phyloP scores from a whole-genome alignment of 2,113 vertebrate genomes.

The Hyperopisus bebe region DNA sequence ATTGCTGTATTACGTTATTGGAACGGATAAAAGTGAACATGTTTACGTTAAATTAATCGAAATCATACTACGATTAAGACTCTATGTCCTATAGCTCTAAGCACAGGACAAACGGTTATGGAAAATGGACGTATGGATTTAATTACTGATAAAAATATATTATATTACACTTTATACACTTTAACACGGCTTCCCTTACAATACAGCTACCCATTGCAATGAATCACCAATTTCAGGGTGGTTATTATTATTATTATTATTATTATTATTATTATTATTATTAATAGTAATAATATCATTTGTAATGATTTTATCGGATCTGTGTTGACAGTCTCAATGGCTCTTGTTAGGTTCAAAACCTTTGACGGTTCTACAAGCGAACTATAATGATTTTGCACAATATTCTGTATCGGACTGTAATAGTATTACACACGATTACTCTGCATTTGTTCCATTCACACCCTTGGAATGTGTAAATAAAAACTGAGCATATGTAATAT shows the following conservation, averaged over 20 bases:
- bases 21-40: neutral
- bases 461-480: neutral
- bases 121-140: neutral
- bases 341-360: neutral
- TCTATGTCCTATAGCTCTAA: neutral
- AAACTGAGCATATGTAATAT: neutral
- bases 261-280: neutral
- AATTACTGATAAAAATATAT: neutral
- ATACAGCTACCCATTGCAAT: neutral
- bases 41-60: neutral
- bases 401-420: neutral
- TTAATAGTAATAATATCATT: neutral
- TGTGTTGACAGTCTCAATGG: neutral
- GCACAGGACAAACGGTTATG: neutral
- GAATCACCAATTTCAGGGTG: neutral
- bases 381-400: neutral
- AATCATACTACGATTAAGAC: neutral
- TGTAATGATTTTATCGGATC: neutral
- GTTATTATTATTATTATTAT: neutral
- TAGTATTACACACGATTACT: neutral
- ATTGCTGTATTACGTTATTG: neutral
- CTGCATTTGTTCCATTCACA: neutral
- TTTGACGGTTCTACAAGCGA: neutral
- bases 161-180: neutral
- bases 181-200: neutral